Evolutionary conservation across 2,888 invertebrate genomes (phyloP), one percentile per base, ranked within the genome.

Genomic region (Deilephila elpenor): DNA sequence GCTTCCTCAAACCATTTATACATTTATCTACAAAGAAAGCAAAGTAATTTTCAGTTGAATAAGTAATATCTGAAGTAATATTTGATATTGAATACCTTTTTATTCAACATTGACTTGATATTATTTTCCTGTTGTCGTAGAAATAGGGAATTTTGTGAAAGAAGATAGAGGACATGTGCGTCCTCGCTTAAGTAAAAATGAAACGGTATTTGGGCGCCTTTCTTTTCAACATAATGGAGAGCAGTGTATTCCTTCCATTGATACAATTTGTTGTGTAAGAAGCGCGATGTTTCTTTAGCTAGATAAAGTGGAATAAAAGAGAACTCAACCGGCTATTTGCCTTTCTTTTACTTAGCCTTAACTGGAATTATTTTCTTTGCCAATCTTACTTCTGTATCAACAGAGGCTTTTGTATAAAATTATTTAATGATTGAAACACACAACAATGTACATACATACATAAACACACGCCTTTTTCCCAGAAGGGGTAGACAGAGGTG

Each of bases 91-190:
- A 82, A 82, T 82, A 79, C 75, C 71, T 76, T 74, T 80, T 78
- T 78, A 76, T 79, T 77, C 74, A 71, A 75, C 77, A 80, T 82
- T 80, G 74, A 75, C 78, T 79, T 78, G 25, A 51, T 82, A 84
- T 86, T 84, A 86, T 84, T 83, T 88, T 84, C 83, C 82, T 80
- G 82, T 80, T 83, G 72, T 81, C 83, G 78, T 79, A 72, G 72
- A 76, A 85, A 84, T 80, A 79, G 82, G 72, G 78, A 82, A 80
- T 80, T 84, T 84, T 78, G 79, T 80, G 78, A 79, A 80, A 78
- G 76, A 73, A 62, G 61, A 6, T 32, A 53, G 25, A 61, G 71
- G 78, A 51, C 51, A 51, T 67, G 73, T 78, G 78, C 76, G 76
- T 78, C 71, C 73, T 74, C 74, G 71, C 72, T 77, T 75, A 75